Percentiles rank a stretch among this genome's conserved stretches.
phyloP scores from a whole-genome alignment of 30 jellyfish, hydroid and myxozoan species.

The Hydra vulgaris region DNA sequence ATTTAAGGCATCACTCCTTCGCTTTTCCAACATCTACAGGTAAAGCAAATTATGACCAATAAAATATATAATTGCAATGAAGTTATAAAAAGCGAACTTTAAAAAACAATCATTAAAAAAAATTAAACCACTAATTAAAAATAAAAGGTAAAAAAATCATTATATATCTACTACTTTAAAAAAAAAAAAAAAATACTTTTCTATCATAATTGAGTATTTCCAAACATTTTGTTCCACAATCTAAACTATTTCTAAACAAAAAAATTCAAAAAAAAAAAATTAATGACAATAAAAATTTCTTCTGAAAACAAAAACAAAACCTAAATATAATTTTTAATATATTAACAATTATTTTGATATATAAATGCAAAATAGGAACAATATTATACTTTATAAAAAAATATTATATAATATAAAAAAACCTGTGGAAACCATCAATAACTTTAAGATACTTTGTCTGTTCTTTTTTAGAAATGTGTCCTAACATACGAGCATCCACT shows the following conservation, averaged over 20 bases:
- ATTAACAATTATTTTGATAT: no score
- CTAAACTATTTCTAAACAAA: conserved; percentile 54
- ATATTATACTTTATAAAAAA: background rate
- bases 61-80: no score
- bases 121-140: background rate
- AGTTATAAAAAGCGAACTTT: background rate
- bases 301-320: no score
- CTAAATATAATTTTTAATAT: no score
- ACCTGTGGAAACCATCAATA: conserved; percentile 84
- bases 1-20: conserved; percentile 63
- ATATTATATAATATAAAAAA: background rate
- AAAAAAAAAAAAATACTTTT: conserved; percentile 28
- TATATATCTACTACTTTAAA: background rate
- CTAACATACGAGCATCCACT: conserved; percentile 92
- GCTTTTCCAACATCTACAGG: conserved; percentile 57
- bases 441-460: conserved; percentile 73
- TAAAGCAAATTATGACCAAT: background rate
- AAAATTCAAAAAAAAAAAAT: no score
- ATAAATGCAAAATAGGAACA: background rate
- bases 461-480: conserved; percentile 73
- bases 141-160: background rate
- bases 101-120: background rate
- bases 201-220: conserved; percentile 81
- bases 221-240: conserved; percentile 82
- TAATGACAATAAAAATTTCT: no score